Evolutionary conservation across 2,888 invertebrate species (phyloP), one percentile per base, ranked within the genome.

Genomic region (Oxycera nigricornis): DNA sequence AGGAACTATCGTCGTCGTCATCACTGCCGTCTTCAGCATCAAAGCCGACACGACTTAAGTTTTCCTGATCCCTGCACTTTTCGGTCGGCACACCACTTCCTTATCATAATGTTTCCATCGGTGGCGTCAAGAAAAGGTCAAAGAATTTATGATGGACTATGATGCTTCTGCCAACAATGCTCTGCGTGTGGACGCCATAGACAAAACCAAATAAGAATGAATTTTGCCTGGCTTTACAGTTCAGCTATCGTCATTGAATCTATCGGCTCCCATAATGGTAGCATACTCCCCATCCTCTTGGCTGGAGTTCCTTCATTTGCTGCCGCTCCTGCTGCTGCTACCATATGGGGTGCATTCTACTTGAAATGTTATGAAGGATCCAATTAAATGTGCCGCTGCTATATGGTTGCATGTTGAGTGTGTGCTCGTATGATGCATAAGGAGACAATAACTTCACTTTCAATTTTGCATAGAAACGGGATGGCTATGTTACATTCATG

Each of bases 291-390:
- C n/a, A n/a, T n/a, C n/a, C n/a, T n/a, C n/a, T n/a, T n/a, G n/a
- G n/a, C n/a, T n/a, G n/a, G n/a, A n/a, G n/a, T 46, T 46, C 46
- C 46, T 46, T 3, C 46, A 17, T 61, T 31, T 20, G 31, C 61
- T 4, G 30, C 31, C 4, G 20, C 61, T 31, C 20, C n/a, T 65
- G 22, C 41, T 24, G 7, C 28, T 24, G 30, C 22, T 41, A 41
- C 24, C 41, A 39, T 39, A 65, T 30, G 11, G 22, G 41, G 6
- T 39, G 39, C 41, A 39, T 35, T 39, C 65, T 41, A 65, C 65
- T 65, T 41, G 65, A 62, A 62, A 65, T 35, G 24, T 39, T 65
- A 24, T 65, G 41, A 65, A 65, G 65, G 65, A 65, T 65, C 65
- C 65, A 65, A 65, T 65, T 65, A 65, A 41, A 41, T 65, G 65